Evolutionary conservation across 2,888 invertebrate species (phyloP), one percentile per base, ranked within the genome.

Genomic region (Phalera bucephala): DNA sequence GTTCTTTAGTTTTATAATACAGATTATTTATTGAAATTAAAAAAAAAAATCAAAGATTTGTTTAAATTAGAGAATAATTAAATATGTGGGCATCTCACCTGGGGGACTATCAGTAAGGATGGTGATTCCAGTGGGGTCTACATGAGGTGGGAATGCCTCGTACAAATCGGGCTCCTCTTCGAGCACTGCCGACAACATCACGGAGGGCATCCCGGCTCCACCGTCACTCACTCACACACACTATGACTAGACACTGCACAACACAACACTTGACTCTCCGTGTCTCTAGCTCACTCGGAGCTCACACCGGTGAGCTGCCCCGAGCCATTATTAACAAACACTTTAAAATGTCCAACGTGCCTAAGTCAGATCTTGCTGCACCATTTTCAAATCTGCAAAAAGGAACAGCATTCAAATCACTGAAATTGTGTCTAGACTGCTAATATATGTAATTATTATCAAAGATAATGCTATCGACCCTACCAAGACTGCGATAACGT

Each of bases 101-200:
- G 91, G 90, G 45, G 92, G 92, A 72, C 92, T 93, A 59, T 93
- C 93, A 30, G 93, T 92, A 46, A 93, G 91, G 56, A 93, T 92
- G 15, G 94, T 93, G 63, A 96, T 95, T 64, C 94, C 95, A 48
- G 93, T 92, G 35, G 94, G 93, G 80, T 96, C 96, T 51, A 96
- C 96, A 80, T 95, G 94, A 40, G 94, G 93, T 48, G 95, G 94
- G 80, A 94, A 96, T 40, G 93, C 94, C 86, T 94, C 94, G 65
- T 94, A 94, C 66, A 94, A 90, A 80, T 94, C 94, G 54, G 92
- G 92, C 84, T 94, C 93, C 86, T 94, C 94, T 88, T 93, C 94
- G 68, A 93, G 91, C 80, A 94, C 92, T 61, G 93, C 93, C 60
- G 94, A 93, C 90, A 94, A 89, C 92, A 93, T 94, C 71, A 93